Conservation (phyloP, 2,888 invertebrate species). For the Pinctada fucata region DNA sequence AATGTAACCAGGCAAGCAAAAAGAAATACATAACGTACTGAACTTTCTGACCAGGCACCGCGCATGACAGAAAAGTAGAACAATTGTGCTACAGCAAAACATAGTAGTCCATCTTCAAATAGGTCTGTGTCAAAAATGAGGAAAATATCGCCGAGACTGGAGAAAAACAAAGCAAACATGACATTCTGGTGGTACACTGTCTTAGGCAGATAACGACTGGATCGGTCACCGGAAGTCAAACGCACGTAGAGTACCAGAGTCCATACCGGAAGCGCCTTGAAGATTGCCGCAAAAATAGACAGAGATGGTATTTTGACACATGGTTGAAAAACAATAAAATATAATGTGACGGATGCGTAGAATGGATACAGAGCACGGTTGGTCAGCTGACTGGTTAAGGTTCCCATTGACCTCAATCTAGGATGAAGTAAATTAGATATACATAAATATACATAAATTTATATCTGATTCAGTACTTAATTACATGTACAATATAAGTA, state of each 20-base stretch:
- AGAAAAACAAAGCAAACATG: conserved; percentile 53
- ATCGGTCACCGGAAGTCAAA: conserved; percentile 35
- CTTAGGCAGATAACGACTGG: conserved; percentile 34
- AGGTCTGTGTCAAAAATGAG: conserved; percentile 57
- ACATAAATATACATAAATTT: too few species aligned
- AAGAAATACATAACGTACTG: conserved; percentile 45
- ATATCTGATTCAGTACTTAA: too few species aligned
- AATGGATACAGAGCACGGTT: conserved; percentile 53
- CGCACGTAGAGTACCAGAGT: conserved; percentile 53
- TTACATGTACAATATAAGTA: too few species aligned
- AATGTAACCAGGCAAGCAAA: conserved; percentile 44
- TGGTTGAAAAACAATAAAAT: conserved; percentile 50
- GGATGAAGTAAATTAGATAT: too few species aligned
- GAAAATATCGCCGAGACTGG: conserved; percentile 60
- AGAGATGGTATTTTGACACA: conserved; percentile 53
- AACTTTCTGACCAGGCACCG: conserved; percentile 34
- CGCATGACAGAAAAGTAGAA: conserved; percentile 51
- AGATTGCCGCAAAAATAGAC: conserved; percentile 51
- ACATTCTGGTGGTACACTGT: conserved; percentile 40
- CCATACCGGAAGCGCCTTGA: conserved; percentile 61
- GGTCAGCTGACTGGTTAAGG: conserved; percentile 13
- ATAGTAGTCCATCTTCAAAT: conserved; percentile 57
- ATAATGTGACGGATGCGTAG: conserved; percentile 47
- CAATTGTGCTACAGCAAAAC: conserved; percentile 59
- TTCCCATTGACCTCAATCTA: too few species aligned